Evolutionary conservation across 30 jellyfish, hydroid and myxozoan genomes (phyloP).

Genomic region (Mastigias papua): DNA sequence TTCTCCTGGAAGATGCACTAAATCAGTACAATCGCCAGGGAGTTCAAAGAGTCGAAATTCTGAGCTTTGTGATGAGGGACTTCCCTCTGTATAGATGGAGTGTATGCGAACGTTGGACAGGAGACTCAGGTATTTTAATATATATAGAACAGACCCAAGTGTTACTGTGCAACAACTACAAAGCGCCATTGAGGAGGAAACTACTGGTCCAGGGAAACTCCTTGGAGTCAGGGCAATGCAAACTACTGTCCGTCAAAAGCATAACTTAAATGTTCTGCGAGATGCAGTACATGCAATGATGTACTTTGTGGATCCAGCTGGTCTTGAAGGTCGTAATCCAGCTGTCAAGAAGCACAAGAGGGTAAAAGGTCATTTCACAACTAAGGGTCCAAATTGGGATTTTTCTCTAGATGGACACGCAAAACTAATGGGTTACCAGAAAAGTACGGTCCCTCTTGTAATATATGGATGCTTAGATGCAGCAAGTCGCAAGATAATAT

Average conservation of each 20-base stretch:
- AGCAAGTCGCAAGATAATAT: constrained; percentile 40
- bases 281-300: too few relatives aligned
- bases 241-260: constrained; percentile 33
- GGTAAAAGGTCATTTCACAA: not conserved
- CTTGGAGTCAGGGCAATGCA: constrained; percentile 69
- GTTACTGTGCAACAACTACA: constrained; percentile 32
- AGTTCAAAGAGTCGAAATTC: not conserved
- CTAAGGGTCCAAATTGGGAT: constrained; percentile 33
- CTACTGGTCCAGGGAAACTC: constrained; percentile 65
- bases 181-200: constrained; percentile 32
- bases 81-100: constrained; percentile 67
- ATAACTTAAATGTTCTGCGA: constrained; percentile 39
- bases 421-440: constrained; percentile 68
- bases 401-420: constrained; percentile 75
- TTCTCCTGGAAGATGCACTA: not conserved
- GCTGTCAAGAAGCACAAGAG: constrained; percentile 27
- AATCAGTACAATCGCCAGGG: not conserved
- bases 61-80: not conserved
- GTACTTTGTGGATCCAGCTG: constrained; percentile 6
- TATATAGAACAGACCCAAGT: constrained; percentile 29
- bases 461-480: constrained; percentile 73
- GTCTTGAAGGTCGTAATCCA: not conserved
- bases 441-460: constrained; percentile 64
- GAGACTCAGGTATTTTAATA: constrained; percentile 40
- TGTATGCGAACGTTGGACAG: constrained; percentile 72